Base-by-base conservation (phyloP, 2,888 invertebrate genomes). In the Criorhina ranunculi region DNA sequence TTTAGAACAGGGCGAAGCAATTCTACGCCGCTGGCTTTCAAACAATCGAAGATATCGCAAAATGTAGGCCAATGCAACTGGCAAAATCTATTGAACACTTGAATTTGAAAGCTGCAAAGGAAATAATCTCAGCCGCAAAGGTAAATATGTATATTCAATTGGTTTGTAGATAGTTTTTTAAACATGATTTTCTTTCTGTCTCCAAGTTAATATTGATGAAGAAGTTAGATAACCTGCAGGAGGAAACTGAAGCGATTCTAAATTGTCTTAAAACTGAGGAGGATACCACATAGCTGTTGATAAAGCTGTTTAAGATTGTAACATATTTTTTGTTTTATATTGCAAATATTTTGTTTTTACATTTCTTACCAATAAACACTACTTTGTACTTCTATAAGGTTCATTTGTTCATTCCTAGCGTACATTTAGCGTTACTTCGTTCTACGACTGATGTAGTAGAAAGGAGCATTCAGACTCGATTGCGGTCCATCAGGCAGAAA, bases 111-210 rank as follows among this genome's bases (percentile, higher is more conserved):
- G 93, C 95, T 9, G 98, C 98, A 2, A 93, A 93, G 59, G 96
- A 97, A 91, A 95, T 99, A 66, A 94, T 98, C 86, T 95, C 96
- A 72, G 95, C 97, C 31, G 97, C 99, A 0, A 96, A 97, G 94
- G 91, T 92, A 60, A 83, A n/a, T 17, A 31, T 15, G 4, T 6
- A 19, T 8, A 19, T 11, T 42, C 12, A 12, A 15, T 31, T 46
- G 0, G 5, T 42, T 17, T 60, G 19, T 31, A 35, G 55, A 62
- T 37, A 11, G 31, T 9, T 35, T 19, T 35, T 49, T 46, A 37
- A 2, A 11, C 6, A 33, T 29, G 31, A n/a, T n/a, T 57, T 33
- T 35, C 12, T 31, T 37, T 9, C n/a, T n/a, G n/a, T 24, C 83
- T 87, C 87, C 92, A 57, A 97, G 97, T 93, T 97, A 92, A 93